Percentiles rank a stretch among this genome's conserved stretches.
Conservation (phyloP, 2,113 vertebrate genomes). For the Mugil cephalus region DNA sequence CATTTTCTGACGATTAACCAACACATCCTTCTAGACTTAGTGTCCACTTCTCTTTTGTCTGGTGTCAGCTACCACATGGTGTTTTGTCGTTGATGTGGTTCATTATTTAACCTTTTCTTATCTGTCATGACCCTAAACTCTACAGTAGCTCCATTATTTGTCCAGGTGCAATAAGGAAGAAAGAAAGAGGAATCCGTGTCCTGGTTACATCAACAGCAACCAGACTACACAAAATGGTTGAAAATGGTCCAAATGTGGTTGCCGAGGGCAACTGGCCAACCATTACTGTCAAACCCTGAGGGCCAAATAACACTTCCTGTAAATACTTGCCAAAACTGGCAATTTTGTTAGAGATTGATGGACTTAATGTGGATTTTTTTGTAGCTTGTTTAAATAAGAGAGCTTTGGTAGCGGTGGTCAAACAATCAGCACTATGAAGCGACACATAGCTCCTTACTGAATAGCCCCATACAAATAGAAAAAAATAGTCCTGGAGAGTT, state of each 20-base stretch:
- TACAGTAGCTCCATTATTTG: not conserved
- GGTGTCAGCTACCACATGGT: not conserved
- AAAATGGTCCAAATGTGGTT: conserved; percentile 19
- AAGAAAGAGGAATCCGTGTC: not conserved
- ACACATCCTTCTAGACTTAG: not conserved
- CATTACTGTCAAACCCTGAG: conserved; percentile 7
- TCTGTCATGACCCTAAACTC: not conserved
- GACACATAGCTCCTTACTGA: conserved; percentile 13
- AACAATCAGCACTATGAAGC: too few species aligned
- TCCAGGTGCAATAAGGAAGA: not conserved
- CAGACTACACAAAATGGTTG: conserved; percentile 35
- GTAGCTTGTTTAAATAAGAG: not conserved
- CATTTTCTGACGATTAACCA: not conserved
- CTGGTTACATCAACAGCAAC: conserved; percentile 17
- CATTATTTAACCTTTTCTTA: not conserved
- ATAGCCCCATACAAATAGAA: conserved; percentile 1
- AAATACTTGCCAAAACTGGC: not conserved
- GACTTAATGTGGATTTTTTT: conserved; percentile 2
- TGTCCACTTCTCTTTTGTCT: not conserved
- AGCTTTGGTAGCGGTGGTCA: not conserved
- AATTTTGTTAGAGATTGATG: not conserved
- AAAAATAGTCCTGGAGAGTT: conserved; percentile 19
- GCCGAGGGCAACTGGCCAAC: conserved; percentile 18
- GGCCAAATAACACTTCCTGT: not conserved
- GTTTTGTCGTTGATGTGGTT: not conserved